Base-by-base conservation (phyloP, 2,797 vertebrate genomes). In the Aulostomus chinensis region DNA sequence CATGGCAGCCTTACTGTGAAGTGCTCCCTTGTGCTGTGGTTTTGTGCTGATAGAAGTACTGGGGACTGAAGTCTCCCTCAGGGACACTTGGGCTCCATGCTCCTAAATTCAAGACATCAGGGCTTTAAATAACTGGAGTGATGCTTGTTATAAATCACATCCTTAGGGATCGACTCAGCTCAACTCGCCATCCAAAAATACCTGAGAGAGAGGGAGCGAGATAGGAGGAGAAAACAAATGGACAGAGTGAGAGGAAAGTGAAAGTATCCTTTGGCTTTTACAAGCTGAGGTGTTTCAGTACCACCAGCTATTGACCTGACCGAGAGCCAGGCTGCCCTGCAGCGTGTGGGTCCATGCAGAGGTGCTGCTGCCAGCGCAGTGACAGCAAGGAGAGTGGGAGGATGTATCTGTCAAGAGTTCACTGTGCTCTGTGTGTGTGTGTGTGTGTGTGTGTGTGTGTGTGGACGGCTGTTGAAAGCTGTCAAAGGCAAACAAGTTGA, bases 401-500 rank as follows among this genome's bases (percentile, higher is more conserved):
- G 64, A 67, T 81, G 78, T 73, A 50, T 52, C 69, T 80, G 78
- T 83, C 78, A 81, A 21, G 62, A 68, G 64, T 73, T 78, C 67
- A 60, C 4, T 34, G 35, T 65, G 58, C 7, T 56, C 56, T 46
- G 57, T 42, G 41, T 24, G 14, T 28, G 14, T 40, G 28, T 54
- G 32, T 67, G 48, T 63, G 17, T 47, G 9, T 50, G 22, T 41
- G 20, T 20, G 30, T 63, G 61, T 36, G 45, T 49, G 58, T 46
- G 51, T 68, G 68, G 74, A 64, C 66, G 71, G 24, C 56, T 43
- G 58, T 51, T 75, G 76, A 76, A 72, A 76, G 55, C 76, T 83
- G 84, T 81, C 82, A 83, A 45, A 68, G 29, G 35, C 33, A 74
- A 73, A 82, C 74, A 80, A 70, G 76, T 71, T 53, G 63, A 78